These are phyloP conservation scores for Argynnis bischoffii DNA, from an alignment of 2,888 invertebrate species.

Conservation along the genomic window DNA sequence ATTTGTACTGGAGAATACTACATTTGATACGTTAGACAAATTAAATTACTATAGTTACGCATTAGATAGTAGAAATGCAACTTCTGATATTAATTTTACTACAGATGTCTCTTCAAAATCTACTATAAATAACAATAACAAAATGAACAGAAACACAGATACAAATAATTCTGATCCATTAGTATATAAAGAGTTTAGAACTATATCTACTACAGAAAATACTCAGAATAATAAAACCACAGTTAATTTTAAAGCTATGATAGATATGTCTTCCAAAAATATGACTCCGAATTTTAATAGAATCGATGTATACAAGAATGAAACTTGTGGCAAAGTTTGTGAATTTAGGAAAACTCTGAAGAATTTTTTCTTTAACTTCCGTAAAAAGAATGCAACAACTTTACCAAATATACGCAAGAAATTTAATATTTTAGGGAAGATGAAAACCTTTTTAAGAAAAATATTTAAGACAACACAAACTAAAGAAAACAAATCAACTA, in stretches of 20 bases:
- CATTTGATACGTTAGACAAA: slow-evolving; percentile 1
- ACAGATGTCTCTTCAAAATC: neutral
- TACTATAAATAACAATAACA: neutral
- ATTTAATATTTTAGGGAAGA: slow-evolving; percentile 50
- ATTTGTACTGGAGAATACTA: slow-evolving; percentile 4
- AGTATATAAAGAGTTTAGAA: no score
- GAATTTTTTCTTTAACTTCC: slow-evolving; percentile 9
- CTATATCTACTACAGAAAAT: no score
- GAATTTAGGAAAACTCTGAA: slow-evolving; percentile 24
- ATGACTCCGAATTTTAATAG: neutral
- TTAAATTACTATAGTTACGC: slow-evolving; percentile 25
- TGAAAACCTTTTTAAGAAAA: slow-evolving; percentile 58
- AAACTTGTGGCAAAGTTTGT: slow-evolving; percentile 32
- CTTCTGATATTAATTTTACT: neutral
- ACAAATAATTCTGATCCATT: no score
- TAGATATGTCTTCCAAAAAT: neutral
- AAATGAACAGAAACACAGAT: no score
- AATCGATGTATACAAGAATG: slow-evolving; percentile 29
- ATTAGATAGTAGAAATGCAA: slow-evolving; percentile 5
- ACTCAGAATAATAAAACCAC: neutral
- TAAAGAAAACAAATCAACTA: slow-evolving; percentile 32
- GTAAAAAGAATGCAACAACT: slow-evolving; percentile 39
- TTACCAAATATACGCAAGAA: slow-evolving; percentile 43
- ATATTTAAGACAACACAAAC: slow-evolving; percentile 46
- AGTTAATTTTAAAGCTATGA: neutral